These are phyloP conservation scores for Zaprionus lachaisei DNA, from an alignment of 1,140 invertebrate species.

Conservation along the genomic window DNA sequence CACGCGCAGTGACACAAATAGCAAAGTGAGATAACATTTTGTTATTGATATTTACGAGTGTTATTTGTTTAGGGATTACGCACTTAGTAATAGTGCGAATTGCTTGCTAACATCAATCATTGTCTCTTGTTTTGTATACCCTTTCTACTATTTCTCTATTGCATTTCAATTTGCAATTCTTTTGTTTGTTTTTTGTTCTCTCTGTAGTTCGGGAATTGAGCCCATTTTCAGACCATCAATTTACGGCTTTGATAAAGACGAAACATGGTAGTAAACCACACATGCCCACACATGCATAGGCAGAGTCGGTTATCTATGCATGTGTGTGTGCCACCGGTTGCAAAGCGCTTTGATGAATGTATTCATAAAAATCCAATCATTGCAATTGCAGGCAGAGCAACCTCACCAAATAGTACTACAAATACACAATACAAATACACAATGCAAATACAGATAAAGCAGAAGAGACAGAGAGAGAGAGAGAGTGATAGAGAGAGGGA, in stretches of 20 bases:
- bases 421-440: slow-evolving; percentile 34
- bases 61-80: background rate
- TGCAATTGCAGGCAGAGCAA: slow-evolving; percentile 67
- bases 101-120: background rate
- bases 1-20: slow-evolving; percentile 1
- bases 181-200: background rate
- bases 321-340: slow-evolving; percentile 30
- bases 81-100: background rate
- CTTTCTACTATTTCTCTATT: background rate
- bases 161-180: slow-evolving; percentile 9
- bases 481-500: accelerated
- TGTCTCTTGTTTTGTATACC: background rate
- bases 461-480: background rate
- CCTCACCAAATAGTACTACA: slow-evolving; percentile 45
- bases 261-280: slow-evolving; percentile 3
- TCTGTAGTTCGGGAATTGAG: background rate
- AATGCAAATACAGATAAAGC: slow-evolving; percentile 37
- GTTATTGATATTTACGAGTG: background rate
- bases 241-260: slow-evolving; percentile 9
- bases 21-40: background rate
- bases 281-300: background rate
- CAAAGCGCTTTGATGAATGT: slow-evolving; percentile 75
- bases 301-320: background rate
- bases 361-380: slow-evolving; percentile 83
- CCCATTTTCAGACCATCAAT: slow-evolving; percentile 14